Percentiles rank a stretch among this genome's conserved stretches.
Conservation (phyloP, 2,888 invertebrate genomes). For the Aricia artaxerxes region DNA sequence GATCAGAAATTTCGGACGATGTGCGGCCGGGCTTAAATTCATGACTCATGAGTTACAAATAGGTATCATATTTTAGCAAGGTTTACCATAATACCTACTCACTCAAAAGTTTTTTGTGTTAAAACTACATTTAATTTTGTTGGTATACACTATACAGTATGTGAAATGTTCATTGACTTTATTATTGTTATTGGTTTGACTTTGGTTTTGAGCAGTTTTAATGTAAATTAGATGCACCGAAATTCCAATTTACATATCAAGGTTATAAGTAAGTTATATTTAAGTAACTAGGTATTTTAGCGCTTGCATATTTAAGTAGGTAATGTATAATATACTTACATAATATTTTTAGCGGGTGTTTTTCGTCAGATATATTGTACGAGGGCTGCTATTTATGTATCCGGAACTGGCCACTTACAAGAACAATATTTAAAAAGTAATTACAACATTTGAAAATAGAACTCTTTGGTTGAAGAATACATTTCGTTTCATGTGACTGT, state of each 20-base stretch:
- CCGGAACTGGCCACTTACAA: too few relatives aligned
- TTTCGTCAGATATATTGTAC: neutral
- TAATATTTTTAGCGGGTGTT: neutral
- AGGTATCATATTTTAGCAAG: neutral
- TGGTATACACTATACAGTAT: neutral
- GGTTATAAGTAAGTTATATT: neutral
- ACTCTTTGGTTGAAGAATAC: too few relatives aligned
- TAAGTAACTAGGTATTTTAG: neutral
- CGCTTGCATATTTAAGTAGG: neutral
- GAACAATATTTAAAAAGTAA: too few relatives aligned
- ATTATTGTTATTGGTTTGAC: neutral
- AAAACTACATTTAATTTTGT: neutral
- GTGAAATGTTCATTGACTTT: conserved; percentile 4
- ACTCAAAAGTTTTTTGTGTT: neutral
- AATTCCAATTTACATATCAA: neutral
- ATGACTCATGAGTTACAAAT: neutral
- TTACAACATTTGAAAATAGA: too few relatives aligned
- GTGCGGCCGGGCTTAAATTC: too few relatives aligned
- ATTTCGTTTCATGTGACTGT: too few relatives aligned
- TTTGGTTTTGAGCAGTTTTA: neutral
- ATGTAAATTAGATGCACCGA: neutral
- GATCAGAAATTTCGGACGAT: too few relatives aligned
- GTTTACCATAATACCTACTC: neutral
- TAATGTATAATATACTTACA: neutral
- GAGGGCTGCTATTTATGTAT: too few relatives aligned